phyloP scores from a whole-genome alignment of 2,797 vertebrate genomes.

The Phoxinus dragarum region DNA sequence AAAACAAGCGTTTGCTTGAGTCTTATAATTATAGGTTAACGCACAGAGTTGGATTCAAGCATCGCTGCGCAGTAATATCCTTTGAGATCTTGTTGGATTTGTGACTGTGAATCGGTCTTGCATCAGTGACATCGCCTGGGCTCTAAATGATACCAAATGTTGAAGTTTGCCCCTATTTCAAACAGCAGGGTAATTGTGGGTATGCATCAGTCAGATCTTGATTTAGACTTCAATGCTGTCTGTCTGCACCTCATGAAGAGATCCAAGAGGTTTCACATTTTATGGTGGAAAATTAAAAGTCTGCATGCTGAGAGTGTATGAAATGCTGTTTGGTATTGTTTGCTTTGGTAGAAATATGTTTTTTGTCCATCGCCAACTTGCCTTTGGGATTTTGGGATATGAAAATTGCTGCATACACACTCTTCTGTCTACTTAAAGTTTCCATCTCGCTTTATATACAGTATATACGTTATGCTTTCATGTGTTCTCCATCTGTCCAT shows the following conservation, averaged over 20 bases:
- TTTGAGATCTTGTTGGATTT: constrained; percentile 63
- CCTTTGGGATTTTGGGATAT: constrained; percentile 43
- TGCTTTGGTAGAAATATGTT: constrained; percentile 61
- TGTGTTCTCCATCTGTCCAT: constrained; percentile 12
- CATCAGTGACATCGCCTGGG: constrained; percentile 58
- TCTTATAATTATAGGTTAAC: constrained; percentile 63
- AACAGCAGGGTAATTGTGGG: constrained; percentile 61
- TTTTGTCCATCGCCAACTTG: constrained; percentile 48
- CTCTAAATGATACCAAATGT: constrained; percentile 66
- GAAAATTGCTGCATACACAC: constrained; percentile 29
- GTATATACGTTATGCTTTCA: constrained; percentile 16
- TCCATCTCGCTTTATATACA: constrained; percentile 33
- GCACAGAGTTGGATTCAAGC: constrained; percentile 54
- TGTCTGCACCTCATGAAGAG: constrained; percentile 63
- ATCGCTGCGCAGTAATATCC: constrained; percentile 53
- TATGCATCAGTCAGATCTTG: constrained; percentile 57
- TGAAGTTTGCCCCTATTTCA: constrained; percentile 59
- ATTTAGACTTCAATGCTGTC: constrained; percentile 63
- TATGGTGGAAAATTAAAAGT: constrained; percentile 64
- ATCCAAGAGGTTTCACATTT: constrained; percentile 55
- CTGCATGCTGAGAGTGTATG: constrained; percentile 57
- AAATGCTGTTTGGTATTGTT: constrained; percentile 60
- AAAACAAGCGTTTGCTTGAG: constrained; percentile 52
- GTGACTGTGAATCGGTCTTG: constrained; percentile 59
- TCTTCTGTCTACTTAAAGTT: constrained; percentile 46